Evolutionary conservation across 1,140 invertebrate genomes (phyloP), one percentile per base, ranked within the genome.

Genomic region (Brachionus rubens): DNA sequence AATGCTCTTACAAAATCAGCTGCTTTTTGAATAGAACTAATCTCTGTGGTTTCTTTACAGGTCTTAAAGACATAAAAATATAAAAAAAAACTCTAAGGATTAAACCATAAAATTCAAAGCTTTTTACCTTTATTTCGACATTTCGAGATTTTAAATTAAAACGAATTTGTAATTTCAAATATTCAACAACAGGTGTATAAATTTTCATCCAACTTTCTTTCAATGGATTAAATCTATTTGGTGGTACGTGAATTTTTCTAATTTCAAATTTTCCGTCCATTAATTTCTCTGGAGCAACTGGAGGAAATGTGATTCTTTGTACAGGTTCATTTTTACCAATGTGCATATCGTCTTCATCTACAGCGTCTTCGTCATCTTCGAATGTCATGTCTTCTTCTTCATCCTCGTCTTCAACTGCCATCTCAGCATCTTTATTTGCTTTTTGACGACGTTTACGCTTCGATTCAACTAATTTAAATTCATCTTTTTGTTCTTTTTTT

Each of bases 1-100:
- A 98, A 99, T 9, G 96, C 96, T 86, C 91, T 91, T 0, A 99
- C 91, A 89, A 99, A 99, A 86, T 99, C 96, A 16, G 94, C 93
- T 56, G 91, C 96, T 86, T 97, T 98, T 83, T 99, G 96, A 75
- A 99, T 86, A 83, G 94, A 91, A 21, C 90, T 83, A 78, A 93
- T 90, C 80, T 98, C 93, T 78, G 90, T 88, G 3, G 93, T 95
- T 81, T 93, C 90, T 47, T 88, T 87, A 75, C 87, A 87, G 10
- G 86, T 84, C 86, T 87, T 68, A 26, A 0, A 79, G 33, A 50
- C 12, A 30, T 46, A 46, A 16, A 40, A 62, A 75, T 16, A n/a
- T n/a, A n/a, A n/a, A n/a, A n/a, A n/a, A n/a, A n/a, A n/a, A n/a
- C n/a, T n/a, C n/a, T n/a, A n/a, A n/a, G n/a, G n/a, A n/a, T n/a